These are phyloP conservation scores for Diplodus sargus DNA, from an alignment of 2,797 vertebrate genomes.

Conservation along the genomic window DNA sequence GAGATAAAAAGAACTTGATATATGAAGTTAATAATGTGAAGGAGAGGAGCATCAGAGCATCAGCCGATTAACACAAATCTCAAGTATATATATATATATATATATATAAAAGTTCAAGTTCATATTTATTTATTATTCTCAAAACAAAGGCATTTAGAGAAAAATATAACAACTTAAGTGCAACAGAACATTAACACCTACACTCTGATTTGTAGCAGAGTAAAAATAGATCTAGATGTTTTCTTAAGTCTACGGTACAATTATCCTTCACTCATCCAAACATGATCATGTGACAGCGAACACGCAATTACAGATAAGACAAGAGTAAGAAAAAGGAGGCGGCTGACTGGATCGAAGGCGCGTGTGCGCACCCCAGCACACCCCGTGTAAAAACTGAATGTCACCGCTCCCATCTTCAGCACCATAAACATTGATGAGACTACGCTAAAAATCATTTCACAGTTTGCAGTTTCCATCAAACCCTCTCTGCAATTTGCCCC, in stretches of 20 bases:
- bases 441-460: slow-evolving; percentile 73
- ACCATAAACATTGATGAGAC: slow-evolving; percentile 75
- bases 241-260: not conserved
- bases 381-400: slow-evolving; percentile 46
- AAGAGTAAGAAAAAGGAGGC: slow-evolving; percentile 15
- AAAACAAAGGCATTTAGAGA: not conserved
- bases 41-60: not conserved
- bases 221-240: not conserved
- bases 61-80: not conserved
- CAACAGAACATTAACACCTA: too few relatives aligned
- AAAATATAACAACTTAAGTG: not conserved
- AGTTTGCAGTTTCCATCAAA: slow-evolving; percentile 72
- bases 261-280: slow-evolving; percentile 2
- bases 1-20: not conserved
- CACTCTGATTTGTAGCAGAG: too few relatives aligned
- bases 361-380: slow-evolving; percentile 26
- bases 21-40: slow-evolving; percentile 2
- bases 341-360: slow-evolving; percentile 29
- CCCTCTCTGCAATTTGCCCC: slow-evolving; percentile 53
- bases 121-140: too few relatives aligned
- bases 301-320: slow-evolving; percentile 30
- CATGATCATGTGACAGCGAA: slow-evolving; percentile 23
- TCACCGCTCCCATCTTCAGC: slow-evolving; percentile 59
- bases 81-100: too few relatives aligned
- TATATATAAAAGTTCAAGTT: too few relatives aligned